phyloP scores from a whole-genome alignment of 2,797 vertebrate species.

The Halcyon chelicuti region DNA sequence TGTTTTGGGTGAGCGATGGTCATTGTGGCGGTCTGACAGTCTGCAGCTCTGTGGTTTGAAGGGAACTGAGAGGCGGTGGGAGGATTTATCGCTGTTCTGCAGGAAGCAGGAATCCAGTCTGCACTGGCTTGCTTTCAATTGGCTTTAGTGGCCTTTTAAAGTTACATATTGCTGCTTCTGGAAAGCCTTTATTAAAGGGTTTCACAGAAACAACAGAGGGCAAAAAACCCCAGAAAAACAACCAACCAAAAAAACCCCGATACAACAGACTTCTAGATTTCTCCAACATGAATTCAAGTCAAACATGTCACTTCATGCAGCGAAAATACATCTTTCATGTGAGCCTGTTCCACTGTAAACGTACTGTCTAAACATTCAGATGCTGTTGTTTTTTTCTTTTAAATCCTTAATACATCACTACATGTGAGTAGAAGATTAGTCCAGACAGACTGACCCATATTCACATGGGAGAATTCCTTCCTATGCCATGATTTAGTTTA shows the following conservation, averaged over 20 bases:
- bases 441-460: constrained; percentile 23
- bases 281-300: background rate
- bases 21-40: accelerated
- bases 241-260: no score
- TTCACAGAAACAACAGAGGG: background rate
- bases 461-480: background rate
- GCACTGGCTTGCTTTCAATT: background rate
- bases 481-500: background rate
- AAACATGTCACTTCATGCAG: background rate
- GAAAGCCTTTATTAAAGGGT: constrained; percentile 2
- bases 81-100: constrained; percentile 29
- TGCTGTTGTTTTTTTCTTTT: background rate
- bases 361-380: background rate
- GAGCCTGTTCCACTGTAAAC: constrained; percentile 23
- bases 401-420: constrained; percentile 36
- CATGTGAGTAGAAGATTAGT: constrained; percentile 36
- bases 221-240: background rate
- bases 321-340: background rate
- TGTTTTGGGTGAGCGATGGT: background rate
- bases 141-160: background rate
- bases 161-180: background rate
- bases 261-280: background rate
- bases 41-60: background rate
- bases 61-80: background rate
- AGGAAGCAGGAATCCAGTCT: background rate